Evolutionary conservation across 2,888 invertebrate genomes (phyloP).

Genomic region (Campaea margaritaria): DNA sequence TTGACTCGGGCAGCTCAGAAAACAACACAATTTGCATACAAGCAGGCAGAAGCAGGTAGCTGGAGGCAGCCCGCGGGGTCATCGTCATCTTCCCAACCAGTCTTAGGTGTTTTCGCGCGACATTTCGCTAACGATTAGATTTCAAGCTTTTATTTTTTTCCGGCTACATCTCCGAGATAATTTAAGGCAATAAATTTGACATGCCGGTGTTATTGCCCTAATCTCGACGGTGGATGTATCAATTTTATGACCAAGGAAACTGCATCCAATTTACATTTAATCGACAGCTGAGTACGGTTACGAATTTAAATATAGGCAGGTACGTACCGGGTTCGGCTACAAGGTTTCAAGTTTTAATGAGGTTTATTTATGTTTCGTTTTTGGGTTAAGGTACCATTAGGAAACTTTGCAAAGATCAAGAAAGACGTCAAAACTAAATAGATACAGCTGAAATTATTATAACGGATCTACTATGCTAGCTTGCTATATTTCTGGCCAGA

Average conservation of each 20-base stretch:
- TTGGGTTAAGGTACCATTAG: constrained; percentile 2
- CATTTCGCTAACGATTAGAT: constrained; percentile 74
- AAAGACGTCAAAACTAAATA: no score
- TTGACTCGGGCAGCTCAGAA: constrained; percentile 71
- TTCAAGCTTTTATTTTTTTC: constrained; percentile 56
- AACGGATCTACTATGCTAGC: no score
- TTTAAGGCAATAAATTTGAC: constrained; percentile 46
- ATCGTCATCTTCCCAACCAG: constrained; percentile 76
- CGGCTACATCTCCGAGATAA: constrained; percentile 41
- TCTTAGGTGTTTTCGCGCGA: constrained; percentile 71
- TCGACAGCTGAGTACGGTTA: constrained; percentile 30
- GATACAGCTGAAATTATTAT: no score
- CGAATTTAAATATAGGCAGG: constrained; percentile 5
- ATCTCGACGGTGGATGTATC: constrained; percentile 41
- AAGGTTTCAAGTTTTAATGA: constrained; percentile 16
- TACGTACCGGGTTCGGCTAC: constrained; percentile 13
- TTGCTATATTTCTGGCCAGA: no score
- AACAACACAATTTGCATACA: constrained; percentile 79
- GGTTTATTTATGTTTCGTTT: constrained; percentile 1
- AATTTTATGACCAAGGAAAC: constrained; percentile 36
- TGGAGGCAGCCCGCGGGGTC: constrained; percentile 63
- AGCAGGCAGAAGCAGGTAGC: constrained; percentile 77
- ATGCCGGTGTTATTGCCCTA: constrained; percentile 47
- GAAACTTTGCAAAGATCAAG: no score
- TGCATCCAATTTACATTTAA: constrained; percentile 33